Evolutionary conservation across 2,797 vertebrate species (phyloP).

Genomic region (Artibeus lituratus): DNA sequence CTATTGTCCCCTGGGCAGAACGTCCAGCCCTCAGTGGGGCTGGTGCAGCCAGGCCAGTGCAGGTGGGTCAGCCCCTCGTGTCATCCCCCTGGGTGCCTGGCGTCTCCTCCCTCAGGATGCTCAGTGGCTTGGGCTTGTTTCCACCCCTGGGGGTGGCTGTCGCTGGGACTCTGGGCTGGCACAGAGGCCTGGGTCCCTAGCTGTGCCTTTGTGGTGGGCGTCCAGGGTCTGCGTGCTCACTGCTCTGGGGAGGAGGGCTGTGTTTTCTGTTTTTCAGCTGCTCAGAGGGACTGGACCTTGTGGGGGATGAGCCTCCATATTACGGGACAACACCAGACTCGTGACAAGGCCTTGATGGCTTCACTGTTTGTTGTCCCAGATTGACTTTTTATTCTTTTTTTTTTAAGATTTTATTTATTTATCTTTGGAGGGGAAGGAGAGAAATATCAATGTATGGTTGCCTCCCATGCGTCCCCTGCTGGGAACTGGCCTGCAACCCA

Average conservation of each 20-base stretch:
- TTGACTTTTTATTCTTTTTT: background rate
- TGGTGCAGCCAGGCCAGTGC: background rate
- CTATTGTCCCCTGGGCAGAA: background rate
- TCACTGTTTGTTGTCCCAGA: background rate
- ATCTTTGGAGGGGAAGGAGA: too few relatives aligned
- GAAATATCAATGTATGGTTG: too few relatives aligned
- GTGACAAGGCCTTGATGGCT: background rate
- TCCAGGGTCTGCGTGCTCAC: rapidly evolving
- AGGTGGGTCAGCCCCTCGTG: background rate
- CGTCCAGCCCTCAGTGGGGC: background rate
- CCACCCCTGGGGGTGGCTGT: background rate
- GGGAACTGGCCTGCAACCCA: too few relatives aligned
- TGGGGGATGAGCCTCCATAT: rapidly evolving
- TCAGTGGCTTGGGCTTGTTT: background rate
- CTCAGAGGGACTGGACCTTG: background rate
- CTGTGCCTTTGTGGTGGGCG: background rate
- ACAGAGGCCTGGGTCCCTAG: background rate
- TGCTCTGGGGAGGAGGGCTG: background rate
- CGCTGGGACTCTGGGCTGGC: background rate
- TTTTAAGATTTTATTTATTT: too few relatives aligned
- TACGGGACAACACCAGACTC: rapidly evolving
- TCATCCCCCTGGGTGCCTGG: background rate
- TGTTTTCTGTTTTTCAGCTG: background rate
- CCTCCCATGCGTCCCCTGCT: too few relatives aligned
- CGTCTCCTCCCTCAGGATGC: background rate